Percentiles rank a stretch among this genome's conserved stretches.
Evolutionary conservation across 2,113 vertebrate genomes (phyloP).

Genomic region (Boleophthalmus pectinirostris): DNA sequence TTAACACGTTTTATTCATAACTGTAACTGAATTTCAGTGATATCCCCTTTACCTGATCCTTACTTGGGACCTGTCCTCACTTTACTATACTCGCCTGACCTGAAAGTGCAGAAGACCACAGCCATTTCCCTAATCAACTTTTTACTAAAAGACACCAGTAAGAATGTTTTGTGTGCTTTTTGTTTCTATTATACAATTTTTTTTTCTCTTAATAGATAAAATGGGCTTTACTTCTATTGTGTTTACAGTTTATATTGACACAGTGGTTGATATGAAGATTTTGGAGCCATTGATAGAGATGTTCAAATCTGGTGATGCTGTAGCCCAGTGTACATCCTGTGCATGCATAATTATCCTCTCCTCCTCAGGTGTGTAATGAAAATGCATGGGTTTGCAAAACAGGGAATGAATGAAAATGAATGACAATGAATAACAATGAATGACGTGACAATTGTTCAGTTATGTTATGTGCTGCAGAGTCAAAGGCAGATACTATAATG

Average conservation of each 20-base stretch:
- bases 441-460: no score
- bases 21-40: slow-evolving; percentile 60
- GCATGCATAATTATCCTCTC: slow-evolving; percentile 79
- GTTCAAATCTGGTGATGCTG: slow-evolving; percentile 77
- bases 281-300: slow-evolving; percentile 81
- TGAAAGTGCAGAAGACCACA: slow-evolving; percentile 79
- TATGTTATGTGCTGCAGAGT: slow-evolving; percentile 59
- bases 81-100: slow-evolving; percentile 76
- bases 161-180: slow-evolving; percentile 22
- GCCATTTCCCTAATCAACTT: slow-evolving; percentile 80
- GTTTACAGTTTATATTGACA: slow-evolving; percentile 71
- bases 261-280: slow-evolving; percentile 80
- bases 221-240: not conserved
- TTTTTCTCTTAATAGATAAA: not conserved
- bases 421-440: not conserved
- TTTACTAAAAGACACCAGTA: slow-evolving; percentile 79
- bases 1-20: no score
- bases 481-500: slow-evolving; percentile 73
- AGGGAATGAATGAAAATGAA: not conserved
- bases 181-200: not conserved
- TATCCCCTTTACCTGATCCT: slow-evolving; percentile 63
- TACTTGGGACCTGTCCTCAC: slow-evolving; percentile 75
- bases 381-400: not conserved
- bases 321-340: slow-evolving; percentile 80
- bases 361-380: slow-evolving; percentile 72